Evolutionary conservation across 2,797 vertebrate genomes (phyloP), one percentile per base, ranked within the genome.

Genomic region (Craterocephalus amniculus): DNA sequence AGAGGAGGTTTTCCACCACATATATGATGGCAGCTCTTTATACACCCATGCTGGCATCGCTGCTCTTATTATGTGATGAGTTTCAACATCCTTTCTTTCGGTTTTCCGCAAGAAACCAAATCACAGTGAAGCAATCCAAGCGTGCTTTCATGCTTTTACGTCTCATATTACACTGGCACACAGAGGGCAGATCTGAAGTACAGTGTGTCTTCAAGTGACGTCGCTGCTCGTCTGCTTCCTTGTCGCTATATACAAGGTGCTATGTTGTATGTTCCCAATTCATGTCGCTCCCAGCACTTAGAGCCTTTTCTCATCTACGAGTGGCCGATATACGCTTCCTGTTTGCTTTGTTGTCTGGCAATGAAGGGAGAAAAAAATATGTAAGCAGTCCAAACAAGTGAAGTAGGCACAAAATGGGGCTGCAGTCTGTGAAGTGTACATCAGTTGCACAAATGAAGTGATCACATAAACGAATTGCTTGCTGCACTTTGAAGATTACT

Each of bases 361-460:
- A 63, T 55, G 79, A 70, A 72, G 32, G 58, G 64, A 80, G 34
- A 63, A 51, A 69, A 24, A 75, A 73, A 77, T 54, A 52, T 65
- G 70, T 69, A 52, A 57, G 60, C 79, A 26, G 40, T 79, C 58
- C 52, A 74, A 64, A 59, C 78, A 72, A 83, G 84, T 85, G 83
- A 88, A 86, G 86, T 78, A 29, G 43, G 80, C 79, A 86, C 83
- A 51, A 88, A 87, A 81, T 67, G 70, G 70, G 36, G 24, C 58
- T 36, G 10, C 34, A 29, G 68, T 63, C 68, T 87, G 57, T 91
- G 88, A 88, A 88, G 87, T 67, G 70, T 4, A 79, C 84, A 85
- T 89, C 88, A 85, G 67, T 83, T 54, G 77, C 62, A 55, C 10
- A 56, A 74, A 72, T 69, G 63, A 57, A 75, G 70, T 69, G 76